phyloP scores from a whole-genome alignment of 2,888 invertebrate species.

The Chrysodeixis includens region DNA sequence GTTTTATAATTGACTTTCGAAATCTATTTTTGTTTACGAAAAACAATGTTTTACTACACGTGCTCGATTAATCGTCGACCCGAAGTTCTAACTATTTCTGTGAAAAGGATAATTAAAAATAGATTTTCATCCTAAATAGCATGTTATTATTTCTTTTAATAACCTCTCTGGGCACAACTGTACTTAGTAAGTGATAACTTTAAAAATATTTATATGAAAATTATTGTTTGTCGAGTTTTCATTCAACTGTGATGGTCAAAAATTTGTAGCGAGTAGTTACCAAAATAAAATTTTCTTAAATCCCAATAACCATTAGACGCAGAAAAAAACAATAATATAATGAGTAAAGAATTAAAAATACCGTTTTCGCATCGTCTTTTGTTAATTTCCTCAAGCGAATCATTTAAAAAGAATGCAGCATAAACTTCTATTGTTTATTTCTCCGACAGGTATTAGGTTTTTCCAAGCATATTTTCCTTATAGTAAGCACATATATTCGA shows the following conservation, averaged over 20 bases:
- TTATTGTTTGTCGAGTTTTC: neutral
- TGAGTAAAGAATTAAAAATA: neutral
- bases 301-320: neutral
- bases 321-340: too few relatives aligned
- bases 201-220: neutral
- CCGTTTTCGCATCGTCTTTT: too few relatives aligned
- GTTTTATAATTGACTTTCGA: neutral
- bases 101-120: conserved; percentile 65
- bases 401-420: neutral
- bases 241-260: neutral
- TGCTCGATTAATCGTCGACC: conserved; percentile 51
- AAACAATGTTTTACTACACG: conserved; percentile 15
- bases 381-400: neutral
- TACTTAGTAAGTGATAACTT: neutral
- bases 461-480: conserved; percentile 21
- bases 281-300: neutral
- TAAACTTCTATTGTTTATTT: neutral
- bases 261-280: neutral
- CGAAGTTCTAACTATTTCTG: conserved; percentile 14
- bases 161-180: conserved; percentile 35
- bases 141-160: conserved; percentile 23
- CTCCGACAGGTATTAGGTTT: neutral
- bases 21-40: neutral
- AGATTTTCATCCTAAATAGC: conserved; percentile 62
- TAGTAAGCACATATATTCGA: conserved; percentile 35